A percentile compares a stretch with the other conserved stretches of the same genome.
phyloP scores from a whole-genome alignment of 2,113 vertebrate genomes.

The Charadrius vociferus region DNA sequence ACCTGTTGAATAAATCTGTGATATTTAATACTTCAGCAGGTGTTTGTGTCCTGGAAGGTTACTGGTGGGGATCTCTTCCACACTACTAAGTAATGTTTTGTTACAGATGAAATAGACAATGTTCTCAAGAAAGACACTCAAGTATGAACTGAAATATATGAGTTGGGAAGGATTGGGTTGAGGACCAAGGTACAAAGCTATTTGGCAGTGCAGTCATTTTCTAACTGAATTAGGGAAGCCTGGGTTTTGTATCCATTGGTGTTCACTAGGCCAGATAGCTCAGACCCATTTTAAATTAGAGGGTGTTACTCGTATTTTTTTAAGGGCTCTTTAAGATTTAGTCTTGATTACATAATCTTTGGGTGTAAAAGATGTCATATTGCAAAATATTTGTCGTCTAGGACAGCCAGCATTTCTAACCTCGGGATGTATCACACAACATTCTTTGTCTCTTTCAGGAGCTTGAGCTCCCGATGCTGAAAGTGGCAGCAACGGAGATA shows the following conservation, averaged over 20 bases:
- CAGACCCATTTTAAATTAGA: background rate
- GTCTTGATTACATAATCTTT: background rate
- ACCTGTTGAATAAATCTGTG: background rate
- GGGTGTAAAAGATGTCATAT: background rate
- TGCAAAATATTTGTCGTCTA: background rate
- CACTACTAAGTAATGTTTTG: background rate
- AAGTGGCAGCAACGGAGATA: slow-evolving; percentile 94
- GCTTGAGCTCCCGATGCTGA: slow-evolving; percentile 87
- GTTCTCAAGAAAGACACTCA: background rate
- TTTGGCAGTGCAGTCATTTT: background rate
- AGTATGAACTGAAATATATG: background rate
- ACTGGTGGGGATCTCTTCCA: background rate
- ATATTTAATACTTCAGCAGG: background rate
- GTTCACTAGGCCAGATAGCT: background rate
- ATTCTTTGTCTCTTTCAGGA: slow-evolving; percentile 78
- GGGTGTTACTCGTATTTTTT: background rate
- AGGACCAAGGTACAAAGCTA: background rate
- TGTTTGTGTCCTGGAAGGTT: background rate
- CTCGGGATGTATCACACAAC: background rate
- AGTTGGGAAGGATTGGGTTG: background rate
- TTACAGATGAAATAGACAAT: background rate
- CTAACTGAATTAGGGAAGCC: background rate
- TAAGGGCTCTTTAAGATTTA: background rate
- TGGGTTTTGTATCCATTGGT: background rate
- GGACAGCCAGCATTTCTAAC: background rate